Evolutionary conservation across 1,140 invertebrate species (phyloP).

Genomic region (Drosophila miranda): DNA sequence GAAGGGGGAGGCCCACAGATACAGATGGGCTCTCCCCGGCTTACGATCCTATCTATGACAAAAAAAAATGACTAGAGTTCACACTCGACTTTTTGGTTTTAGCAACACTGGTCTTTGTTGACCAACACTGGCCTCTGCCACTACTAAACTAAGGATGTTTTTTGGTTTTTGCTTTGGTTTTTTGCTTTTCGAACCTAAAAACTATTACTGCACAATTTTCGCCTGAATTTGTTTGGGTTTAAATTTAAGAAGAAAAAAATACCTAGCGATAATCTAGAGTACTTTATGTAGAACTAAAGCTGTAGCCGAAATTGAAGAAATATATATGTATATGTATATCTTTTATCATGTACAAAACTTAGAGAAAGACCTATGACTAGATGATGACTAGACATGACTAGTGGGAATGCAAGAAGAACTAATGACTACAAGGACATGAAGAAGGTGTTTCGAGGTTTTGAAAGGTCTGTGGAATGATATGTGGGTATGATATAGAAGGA

Average conservation of each 20-base stretch:
- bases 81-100: constrained; percentile 65
- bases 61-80: constrained; percentile 78
- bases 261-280: no score
- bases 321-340: constrained; percentile 14
- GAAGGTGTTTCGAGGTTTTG: background rate
- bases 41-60: constrained; percentile 43
- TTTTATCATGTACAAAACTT: constrained; percentile 7
- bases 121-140: constrained; percentile 55
- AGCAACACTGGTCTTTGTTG: constrained; percentile 13
- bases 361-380: constrained; percentile 23
- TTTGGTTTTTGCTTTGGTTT: constrained; percentile 26
- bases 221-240: constrained; percentile 75
- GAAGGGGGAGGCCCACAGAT: constrained; percentile 2
- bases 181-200: constrained; percentile 52
- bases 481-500: background rate
- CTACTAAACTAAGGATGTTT: constrained; percentile 43
- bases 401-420: constrained; percentile 32
- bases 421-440: constrained; percentile 36
- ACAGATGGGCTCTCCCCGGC: constrained; percentile 5
- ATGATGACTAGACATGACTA: constrained; percentile 26
- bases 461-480: constrained; percentile 3
- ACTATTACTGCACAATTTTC: constrained; percentile 81
- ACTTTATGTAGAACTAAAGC: constrained; percentile 39
- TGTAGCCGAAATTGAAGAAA: constrained; percentile 50
- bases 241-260: constrained; percentile 13